Conservation (phyloP, 2,797 vertebrate genomes). For the Dicrostonyx torquatus region DNA sequence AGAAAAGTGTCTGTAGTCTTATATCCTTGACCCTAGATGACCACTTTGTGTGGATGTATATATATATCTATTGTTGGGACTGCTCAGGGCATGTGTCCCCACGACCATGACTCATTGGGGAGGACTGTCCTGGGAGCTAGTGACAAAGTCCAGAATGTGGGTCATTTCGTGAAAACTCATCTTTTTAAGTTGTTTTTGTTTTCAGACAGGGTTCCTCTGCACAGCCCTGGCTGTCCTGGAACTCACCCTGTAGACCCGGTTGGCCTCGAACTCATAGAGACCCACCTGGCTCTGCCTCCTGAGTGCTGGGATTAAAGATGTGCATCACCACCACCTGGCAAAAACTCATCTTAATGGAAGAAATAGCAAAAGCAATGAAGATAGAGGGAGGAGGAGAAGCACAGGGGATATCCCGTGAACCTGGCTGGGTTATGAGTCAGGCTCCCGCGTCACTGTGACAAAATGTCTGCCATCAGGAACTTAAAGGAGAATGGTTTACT, state of each 20-base stretch:
- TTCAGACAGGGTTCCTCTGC: not conserved
- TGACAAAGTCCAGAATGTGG: not conserved
- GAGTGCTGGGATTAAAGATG: not conserved
- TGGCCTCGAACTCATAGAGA: not conserved
- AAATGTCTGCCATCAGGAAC: not conserved
- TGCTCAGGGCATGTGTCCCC: not conserved
- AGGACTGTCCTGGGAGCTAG: not conserved
- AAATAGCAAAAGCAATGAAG: not conserved
- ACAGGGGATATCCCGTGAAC: too few species aligned
- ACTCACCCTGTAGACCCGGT: not conserved
- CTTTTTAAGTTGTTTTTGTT: not conserved
- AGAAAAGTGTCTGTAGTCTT: not conserved
- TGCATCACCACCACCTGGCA: rapidly evolving
- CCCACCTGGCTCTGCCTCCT: not conserved
- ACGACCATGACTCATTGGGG: not conserved
- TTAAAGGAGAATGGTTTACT: not conserved
- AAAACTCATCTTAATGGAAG: not conserved
- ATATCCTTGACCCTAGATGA: not conserved
- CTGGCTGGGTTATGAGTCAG: not conserved
- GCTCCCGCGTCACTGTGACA: not conserved
- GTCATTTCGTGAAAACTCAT: not conserved
- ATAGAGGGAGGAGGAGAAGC: not conserved
- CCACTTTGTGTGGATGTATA: not conserved
- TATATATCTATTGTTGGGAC: not conserved
- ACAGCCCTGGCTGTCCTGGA: not conserved